Conservation (phyloP, 30 jellyfish, hydroid and myxozoan genomes). For the Chrysaora quinquecirrha region DNA sequence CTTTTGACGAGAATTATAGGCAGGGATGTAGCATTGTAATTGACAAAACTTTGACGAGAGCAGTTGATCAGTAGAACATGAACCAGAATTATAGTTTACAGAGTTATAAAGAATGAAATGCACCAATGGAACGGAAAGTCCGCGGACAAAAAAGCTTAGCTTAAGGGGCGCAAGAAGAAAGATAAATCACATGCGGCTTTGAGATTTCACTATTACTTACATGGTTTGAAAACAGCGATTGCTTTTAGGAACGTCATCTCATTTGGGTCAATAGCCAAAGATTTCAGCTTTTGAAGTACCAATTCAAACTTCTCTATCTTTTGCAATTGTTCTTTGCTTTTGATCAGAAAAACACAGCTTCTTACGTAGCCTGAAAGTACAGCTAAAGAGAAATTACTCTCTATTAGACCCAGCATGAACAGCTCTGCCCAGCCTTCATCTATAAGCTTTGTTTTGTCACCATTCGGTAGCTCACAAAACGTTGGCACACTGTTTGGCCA, state of each 20-base stretch:
- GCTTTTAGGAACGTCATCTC: constrained; percentile 88
- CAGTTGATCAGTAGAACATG: too few relatives aligned
- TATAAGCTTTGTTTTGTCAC: constrained; percentile 58
- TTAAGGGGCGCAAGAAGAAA: not conserved
- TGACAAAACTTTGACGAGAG: too few relatives aligned
- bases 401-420: constrained; percentile 62
- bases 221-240: constrained; percentile 83
- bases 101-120: too few relatives aligned
- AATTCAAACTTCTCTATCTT: constrained; percentile 59
- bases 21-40: too few relatives aligned
- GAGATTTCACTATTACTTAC: constrained; percentile 41
- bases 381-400: constrained; percentile 61
- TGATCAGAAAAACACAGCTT: constrained; percentile 22
- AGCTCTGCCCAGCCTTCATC: constrained; percentile 89
- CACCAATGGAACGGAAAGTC: not conserved
- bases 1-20: too few relatives aligned
- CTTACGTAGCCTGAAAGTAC: constrained; percentile 58
- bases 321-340: constrained; percentile 35
- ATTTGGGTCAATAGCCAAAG: constrained; percentile 71
- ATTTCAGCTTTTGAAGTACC: constrained; percentile 60
- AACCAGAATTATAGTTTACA: too few relatives aligned
- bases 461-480: constrained; percentile 75
- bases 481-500: constrained; percentile 84
- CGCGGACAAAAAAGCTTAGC: not conserved
- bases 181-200: not conserved